phyloP scores from a whole-genome alignment of 1,140 invertebrate species.

The Drosophila kepulauana region DNA sequence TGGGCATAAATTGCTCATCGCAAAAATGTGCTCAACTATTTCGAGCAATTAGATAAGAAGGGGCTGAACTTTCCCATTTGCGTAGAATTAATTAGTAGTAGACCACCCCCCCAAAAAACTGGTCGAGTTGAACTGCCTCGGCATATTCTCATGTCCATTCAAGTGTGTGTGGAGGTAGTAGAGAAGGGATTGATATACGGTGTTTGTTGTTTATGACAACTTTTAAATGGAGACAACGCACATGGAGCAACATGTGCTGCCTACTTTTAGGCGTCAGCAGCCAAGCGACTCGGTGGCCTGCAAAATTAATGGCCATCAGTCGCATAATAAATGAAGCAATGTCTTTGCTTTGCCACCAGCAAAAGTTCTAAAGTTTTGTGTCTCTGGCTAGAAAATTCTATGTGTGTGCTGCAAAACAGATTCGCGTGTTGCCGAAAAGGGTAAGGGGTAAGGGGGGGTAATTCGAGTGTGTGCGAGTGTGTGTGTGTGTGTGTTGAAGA shows the following conservation, averaged over 20 bases:
- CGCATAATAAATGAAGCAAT: constrained; percentile 80
- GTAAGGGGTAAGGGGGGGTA: background rate
- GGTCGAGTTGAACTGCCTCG: constrained; percentile 7
- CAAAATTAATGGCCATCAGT: constrained; percentile 80
- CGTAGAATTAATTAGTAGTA: constrained; percentile 45
- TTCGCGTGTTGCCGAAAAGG: constrained; percentile 31
- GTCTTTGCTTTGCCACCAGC: constrained; percentile 26
- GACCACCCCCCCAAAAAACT: constrained; percentile 14
- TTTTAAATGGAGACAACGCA: constrained; percentile 42
- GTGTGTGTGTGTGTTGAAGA: constrained; percentile 13
- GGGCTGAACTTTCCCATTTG: constrained; percentile 20
- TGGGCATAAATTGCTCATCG: constrained; percentile 71
- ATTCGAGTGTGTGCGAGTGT: background rate
- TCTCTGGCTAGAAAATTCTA: constrained; percentile 22
- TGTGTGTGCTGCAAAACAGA: constrained; percentile 14
- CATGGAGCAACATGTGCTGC: constrained; percentile 48
- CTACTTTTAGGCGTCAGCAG: constrained; percentile 42
- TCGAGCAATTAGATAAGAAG: constrained; percentile 66
- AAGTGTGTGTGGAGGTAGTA: background rate
- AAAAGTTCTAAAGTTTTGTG: constrained; percentile 55
- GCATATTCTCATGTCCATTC: constrained; percentile 45
- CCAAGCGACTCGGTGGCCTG: constrained; percentile 52
- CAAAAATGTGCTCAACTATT: constrained; percentile 63
- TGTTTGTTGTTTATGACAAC: constrained; percentile 53
- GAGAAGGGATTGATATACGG: background rate